Evolutionary conservation across 2,797 vertebrate species (phyloP).

Genomic region (Sylvilagus floridanus): DNA sequence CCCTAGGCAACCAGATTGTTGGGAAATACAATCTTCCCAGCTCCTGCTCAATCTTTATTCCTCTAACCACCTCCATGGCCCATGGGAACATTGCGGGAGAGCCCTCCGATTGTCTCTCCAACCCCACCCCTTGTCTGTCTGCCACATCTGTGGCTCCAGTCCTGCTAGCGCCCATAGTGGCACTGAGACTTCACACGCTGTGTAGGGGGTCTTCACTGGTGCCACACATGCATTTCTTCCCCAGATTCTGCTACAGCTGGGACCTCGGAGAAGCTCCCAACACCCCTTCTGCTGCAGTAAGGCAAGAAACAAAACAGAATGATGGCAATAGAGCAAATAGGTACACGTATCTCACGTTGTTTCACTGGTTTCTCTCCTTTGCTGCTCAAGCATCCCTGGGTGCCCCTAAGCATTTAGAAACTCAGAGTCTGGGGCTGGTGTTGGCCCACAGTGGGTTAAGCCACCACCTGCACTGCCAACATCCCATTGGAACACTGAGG

Average conservation of each 20-base stretch:
- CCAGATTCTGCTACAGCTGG: background rate
- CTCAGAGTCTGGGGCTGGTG: background rate
- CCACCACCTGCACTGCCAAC: too few relatives aligned
- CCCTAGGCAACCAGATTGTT: background rate
- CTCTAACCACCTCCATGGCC: background rate
- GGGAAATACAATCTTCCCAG: background rate
- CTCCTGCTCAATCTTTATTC: background rate
- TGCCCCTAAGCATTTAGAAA: background rate
- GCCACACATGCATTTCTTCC: background rate
- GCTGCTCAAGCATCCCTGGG: background rate
- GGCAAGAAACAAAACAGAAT: background rate
- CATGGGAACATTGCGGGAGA: background rate
- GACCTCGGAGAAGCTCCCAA: background rate
- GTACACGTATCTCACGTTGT: background rate
- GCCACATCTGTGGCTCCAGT: background rate
- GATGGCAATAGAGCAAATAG: background rate
- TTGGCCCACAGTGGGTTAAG: too few relatives aligned
- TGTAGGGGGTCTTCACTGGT: background rate
- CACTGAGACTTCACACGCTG: background rate
- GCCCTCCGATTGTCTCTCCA: background rate
- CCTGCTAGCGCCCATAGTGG: background rate
- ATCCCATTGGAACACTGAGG: too few relatives aligned
- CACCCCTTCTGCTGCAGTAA: background rate
- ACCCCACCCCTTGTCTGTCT: accelerated
- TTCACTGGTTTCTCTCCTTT: background rate